Percentiles rank a stretch among this genome's conserved stretches.
These are phyloP conservation scores for Phengaris arion DNA, from an alignment of 2,888 invertebrate genomes.

Conservation along the genomic window DNA sequence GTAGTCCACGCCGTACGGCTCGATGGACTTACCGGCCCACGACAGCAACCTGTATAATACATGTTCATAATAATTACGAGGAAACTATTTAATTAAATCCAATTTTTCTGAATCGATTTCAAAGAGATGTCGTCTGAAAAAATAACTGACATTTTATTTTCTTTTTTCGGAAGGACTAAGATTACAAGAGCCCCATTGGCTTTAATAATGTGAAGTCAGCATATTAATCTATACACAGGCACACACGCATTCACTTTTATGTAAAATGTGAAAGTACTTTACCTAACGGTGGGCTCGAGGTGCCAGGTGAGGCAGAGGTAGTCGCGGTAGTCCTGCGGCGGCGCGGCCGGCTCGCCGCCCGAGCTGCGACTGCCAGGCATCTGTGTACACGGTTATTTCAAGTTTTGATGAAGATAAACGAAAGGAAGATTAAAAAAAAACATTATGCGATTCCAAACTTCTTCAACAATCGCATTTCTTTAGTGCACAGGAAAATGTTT, in stretches of 20 bases:
- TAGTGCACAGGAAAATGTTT: too few species aligned
- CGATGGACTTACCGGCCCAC: slow-evolving; percentile 97
- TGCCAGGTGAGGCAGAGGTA: slow-evolving; percentile 98
- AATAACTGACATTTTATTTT: too few species aligned
- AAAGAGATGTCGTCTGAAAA: too few species aligned
- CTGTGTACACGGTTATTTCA: slow-evolving; percentile 39
- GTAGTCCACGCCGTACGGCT: slow-evolving; percentile 99
- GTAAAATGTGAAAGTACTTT: slow-evolving; percentile 33
- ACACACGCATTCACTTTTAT: neutral
- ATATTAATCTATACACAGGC: too few species aligned
- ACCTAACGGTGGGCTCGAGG: slow-evolving; percentile 94
- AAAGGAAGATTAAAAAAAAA: too few species aligned
- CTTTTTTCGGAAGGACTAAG: too few species aligned
- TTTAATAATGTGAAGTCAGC: too few species aligned
- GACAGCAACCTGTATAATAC: slow-evolving; percentile 80
- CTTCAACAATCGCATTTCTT: too few species aligned
- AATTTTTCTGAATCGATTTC: too few species aligned
- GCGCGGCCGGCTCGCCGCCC: slow-evolving; percentile 75
- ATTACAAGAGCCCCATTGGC: too few species aligned
- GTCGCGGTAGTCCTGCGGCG: slow-evolving; percentile 86
- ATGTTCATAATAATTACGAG: neutral
- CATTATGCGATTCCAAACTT: too few species aligned
- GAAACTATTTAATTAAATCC: too few species aligned
- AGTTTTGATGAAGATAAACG: neutral
- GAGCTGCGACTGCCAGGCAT: slow-evolving; percentile 50